These are phyloP conservation scores for Drosophila diplacantha DNA, from an alignment of 2,888 invertebrate species.

Conservation along the genomic window DNA sequence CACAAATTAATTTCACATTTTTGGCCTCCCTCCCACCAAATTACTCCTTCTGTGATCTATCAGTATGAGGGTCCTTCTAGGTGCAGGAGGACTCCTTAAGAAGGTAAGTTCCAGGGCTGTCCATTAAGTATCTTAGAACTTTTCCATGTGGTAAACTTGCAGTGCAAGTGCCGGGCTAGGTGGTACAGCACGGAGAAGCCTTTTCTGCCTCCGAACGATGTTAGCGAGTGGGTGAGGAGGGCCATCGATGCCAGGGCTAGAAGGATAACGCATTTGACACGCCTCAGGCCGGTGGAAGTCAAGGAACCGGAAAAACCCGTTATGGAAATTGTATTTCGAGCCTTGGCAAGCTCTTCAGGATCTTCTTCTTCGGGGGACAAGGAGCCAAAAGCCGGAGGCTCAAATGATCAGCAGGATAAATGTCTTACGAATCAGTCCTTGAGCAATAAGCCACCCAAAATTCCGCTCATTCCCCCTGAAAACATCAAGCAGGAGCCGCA, in stretches of 20 bases:
- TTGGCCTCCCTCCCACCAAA: conserved; percentile 8
- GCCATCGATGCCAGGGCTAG: not conserved
- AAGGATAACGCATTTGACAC: not conserved
- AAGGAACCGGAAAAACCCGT: not conserved
- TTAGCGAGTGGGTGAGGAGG: conserved; percentile 1
- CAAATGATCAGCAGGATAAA: not conserved
- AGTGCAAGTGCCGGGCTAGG: conserved; percentile 5
- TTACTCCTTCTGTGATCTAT: not conserved
- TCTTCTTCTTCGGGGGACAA: not conserved
- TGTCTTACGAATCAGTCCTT: no score
- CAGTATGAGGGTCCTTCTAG: conserved; percentile 19
- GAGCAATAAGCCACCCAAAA: not conserved
- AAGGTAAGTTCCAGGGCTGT: conserved; percentile 8
- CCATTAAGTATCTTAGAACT: no score
- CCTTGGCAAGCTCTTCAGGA: not conserved
- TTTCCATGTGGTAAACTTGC: no score
- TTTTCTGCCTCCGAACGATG: not conserved
- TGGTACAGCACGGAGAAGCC: conserved; percentile 6
- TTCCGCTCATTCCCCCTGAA: not conserved
- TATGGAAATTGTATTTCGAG: conserved; percentile 7
- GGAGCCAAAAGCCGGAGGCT: no score
- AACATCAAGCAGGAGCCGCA: not conserved
- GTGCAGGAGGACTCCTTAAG: not conserved
- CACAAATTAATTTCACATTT: not conserved
- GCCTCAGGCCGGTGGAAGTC: not conserved